Evolutionary conservation across 30 jellyfish, hydroid and myxozoan genomes (phyloP).

Genomic region (Catostylus mosaicus): DNA sequence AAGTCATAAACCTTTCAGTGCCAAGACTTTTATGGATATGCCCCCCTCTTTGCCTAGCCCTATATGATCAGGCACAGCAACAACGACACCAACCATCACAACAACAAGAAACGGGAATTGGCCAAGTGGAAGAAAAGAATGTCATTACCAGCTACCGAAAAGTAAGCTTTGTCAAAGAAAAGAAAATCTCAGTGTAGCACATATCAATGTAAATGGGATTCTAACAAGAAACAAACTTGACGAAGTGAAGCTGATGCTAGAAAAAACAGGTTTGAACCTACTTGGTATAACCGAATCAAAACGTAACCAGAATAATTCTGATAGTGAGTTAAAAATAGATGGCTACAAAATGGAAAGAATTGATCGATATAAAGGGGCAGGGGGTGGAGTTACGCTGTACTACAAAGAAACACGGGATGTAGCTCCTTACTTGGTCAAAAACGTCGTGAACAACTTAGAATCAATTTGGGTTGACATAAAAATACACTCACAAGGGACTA

Average conservation of each 20-base stretch:
- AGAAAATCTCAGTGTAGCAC: constrained; percentile 45
- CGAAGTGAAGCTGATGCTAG: constrained; percentile 49
- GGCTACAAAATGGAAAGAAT: constrained; percentile 46
- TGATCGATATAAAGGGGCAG: constrained; percentile 43
- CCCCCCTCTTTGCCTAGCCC: constrained; percentile 57
- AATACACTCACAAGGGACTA: too few relatives aligned
- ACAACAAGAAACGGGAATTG: constrained; percentile 41
- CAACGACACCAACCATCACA: too few relatives aligned
- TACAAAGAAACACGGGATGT: constrained; percentile 45
- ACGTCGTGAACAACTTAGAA: constrained; percentile 38
- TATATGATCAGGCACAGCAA: constrained; percentile 13
- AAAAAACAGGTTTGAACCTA: constrained; percentile 31
- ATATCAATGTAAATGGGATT: constrained; percentile 42
- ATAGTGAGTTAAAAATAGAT: constrained; percentile 40
- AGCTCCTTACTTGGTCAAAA: constrained; percentile 46
- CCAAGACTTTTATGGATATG: constrained; percentile 55
- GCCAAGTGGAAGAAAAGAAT: constrained; percentile 31
- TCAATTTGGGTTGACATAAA: too few relatives aligned
- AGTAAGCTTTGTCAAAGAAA: constrained; percentile 49
- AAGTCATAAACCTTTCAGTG: constrained; percentile 12
- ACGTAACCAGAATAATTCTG: constrained; percentile 30
- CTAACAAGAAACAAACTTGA: constrained; percentile 46
- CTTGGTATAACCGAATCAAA: constrained; percentile 41
- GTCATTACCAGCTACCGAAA: constrained; percentile 35
- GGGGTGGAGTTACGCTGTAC: constrained; percentile 46